Evolutionary conservation across 2,113 vertebrate species (phyloP), one percentile per base, ranked within the genome.

Genomic region (Noturus placidus): DNA sequence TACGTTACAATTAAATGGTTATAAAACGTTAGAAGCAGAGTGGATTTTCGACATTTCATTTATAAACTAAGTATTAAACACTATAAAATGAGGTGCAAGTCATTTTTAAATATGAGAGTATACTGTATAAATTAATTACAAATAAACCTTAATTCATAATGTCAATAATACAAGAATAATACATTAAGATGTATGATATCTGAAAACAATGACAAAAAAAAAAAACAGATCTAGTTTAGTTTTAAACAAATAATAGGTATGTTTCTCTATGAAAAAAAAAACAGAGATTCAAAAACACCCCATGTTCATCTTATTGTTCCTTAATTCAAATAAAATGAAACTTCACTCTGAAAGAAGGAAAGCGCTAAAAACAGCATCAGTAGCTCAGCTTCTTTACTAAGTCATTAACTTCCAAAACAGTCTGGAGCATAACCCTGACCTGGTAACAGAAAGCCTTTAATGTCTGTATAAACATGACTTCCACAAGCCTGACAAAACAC

Each of bases 401-500:
- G 25, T 50, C 38, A 25, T 38, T 61, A 19, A 22, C 25, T 61
- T 38, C 83, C 72, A 13, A 50, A 63, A 78, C 59, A 65, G 57
- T 33, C 70, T 69, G 78, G 86, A 90, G 89, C 81, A 92, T 87
- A 91, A 87, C 90, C 90, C 33, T 89, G 91, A 56, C 27, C 9
- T 93, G 92, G 92, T 92, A 89, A 93, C 90, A 90, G 76, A 92
- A 30, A 61, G 80, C 76, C 83, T 88, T 88, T 87, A 77, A 82
- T 89, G 87, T 89, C 89, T 90, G 91, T 88, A 89, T 92, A 87
- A 93, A 91, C 91, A 83, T 46, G 42, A 63, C 84, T 78, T 78
- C 50, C 25, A 33, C 59, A 74, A n/a, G n/a, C 30, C 33, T 77
- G 57, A 63, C 67, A 76, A 65, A 8, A 88, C 89, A 91, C 91